These are phyloP conservation scores for Enteromius treurensis DNA, from an alignment of 2,797 vertebrate genomes.

Conservation along the genomic window DNA sequence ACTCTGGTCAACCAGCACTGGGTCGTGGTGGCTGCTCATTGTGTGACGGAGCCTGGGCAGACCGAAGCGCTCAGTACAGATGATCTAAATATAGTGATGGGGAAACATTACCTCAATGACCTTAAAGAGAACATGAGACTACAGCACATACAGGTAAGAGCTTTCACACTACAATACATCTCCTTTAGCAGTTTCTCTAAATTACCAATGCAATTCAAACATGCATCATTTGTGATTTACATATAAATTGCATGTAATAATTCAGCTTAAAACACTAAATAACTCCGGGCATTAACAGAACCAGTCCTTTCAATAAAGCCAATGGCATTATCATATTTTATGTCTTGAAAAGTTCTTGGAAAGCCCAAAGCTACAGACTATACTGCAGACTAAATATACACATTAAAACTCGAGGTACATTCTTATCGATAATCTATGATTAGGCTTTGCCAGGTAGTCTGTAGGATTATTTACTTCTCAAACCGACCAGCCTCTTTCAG, in stretches of 20 bases:
- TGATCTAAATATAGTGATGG: conserved; percentile 85
- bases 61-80: conserved; percentile 75
- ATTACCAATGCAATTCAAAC: neutral
- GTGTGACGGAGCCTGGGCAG: conserved; percentile 82
- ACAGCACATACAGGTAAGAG: conserved; percentile 83
- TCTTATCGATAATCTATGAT: conserved; percentile 44
- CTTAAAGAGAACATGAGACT: conserved; percentile 80
- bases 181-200: neutral
- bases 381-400: conserved; percentile 8
- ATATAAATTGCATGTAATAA: neutral
- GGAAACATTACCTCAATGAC: conserved; percentile 79
- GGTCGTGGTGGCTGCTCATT: conserved; percentile 87
- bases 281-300: neutral
- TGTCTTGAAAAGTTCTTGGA: neutral
- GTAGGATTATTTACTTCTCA: conserved; percentile 21
- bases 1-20: conserved; percentile 86
- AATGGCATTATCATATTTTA: neutral
- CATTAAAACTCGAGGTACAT: conserved; percentile 48
- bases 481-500: neutral
- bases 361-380: conserved; percentile 12
- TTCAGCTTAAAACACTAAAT: neutral
- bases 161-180: neutral
- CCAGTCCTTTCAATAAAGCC: neutral
- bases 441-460: conserved; percentile 23
- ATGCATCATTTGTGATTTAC: neutral